Evolutionary conservation across 2,113 vertebrate genomes (phyloP).

Genomic region (Cyanoliseus patagonus): DNA sequence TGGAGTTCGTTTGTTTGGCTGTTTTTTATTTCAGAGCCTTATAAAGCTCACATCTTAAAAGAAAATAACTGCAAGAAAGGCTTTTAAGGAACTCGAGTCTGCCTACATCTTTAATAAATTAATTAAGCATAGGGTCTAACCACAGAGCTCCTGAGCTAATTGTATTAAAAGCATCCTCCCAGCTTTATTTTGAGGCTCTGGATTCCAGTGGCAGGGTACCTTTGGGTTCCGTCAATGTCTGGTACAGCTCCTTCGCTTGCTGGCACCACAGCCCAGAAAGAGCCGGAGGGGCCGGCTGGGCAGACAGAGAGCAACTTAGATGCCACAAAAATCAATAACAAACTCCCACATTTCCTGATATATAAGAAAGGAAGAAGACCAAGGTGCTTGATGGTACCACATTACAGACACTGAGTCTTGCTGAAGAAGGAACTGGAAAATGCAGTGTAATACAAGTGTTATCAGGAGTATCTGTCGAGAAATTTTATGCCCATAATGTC

Average conservation of each 20-base stretch:
- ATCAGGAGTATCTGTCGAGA: not conserved
- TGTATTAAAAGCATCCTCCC: not conserved
- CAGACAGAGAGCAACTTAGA: not conserved
- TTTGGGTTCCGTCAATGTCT: fast-evolving
- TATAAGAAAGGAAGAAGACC: not conserved
- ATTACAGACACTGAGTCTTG: not conserved
- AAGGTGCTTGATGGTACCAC: not conserved
- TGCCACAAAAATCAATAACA: not conserved
- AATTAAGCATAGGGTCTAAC: not conserved
- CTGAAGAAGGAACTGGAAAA: not conserved
- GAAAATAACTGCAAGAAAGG: not conserved
- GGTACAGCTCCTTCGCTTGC: fast-evolving
- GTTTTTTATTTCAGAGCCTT: not conserved
- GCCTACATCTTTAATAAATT: not conserved
- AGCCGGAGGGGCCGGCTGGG: not conserved
- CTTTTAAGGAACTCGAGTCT: not conserved
- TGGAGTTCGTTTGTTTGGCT: not conserved
- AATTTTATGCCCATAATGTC: not conserved
- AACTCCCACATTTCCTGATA: not conserved
- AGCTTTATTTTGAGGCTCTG: not conserved
- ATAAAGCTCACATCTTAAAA: not conserved
- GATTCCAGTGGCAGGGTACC: fast-evolving
- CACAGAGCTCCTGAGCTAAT: not conserved
- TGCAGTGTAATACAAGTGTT: not conserved
- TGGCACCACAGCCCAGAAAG: not conserved